Conservation (phyloP, 2,797 vertebrate genomes). For the Hemitrygon akajei region DNA sequence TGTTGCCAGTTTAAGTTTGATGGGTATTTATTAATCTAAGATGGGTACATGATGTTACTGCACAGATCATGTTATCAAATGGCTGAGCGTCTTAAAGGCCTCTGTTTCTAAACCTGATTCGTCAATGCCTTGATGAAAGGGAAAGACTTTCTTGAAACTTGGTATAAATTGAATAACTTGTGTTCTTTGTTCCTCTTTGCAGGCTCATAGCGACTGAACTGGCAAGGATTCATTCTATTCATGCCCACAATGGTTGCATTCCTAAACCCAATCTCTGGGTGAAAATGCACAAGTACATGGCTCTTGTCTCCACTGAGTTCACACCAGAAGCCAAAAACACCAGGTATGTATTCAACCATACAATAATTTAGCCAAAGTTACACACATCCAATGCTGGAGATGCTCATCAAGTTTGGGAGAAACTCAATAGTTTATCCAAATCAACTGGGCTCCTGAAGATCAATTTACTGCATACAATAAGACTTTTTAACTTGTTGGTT, state of each 20-base stretch:
- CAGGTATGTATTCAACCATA: slow-evolving; percentile 59
- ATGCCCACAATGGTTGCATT: slow-evolving; percentile 84
- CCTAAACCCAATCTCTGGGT: slow-evolving; percentile 88
- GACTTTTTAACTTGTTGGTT: not conserved
- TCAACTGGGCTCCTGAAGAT: not conserved
- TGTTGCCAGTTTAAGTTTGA: too few species aligned
- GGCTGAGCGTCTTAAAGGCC: too few species aligned
- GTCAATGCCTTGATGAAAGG: not conserved
- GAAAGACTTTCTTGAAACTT: not conserved
- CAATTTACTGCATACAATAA: too few species aligned
- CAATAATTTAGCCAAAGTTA: too few species aligned
- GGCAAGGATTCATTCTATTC: slow-evolving; percentile 88
- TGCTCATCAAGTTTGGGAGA: too few species aligned
- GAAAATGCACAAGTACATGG: slow-evolving; percentile 82
- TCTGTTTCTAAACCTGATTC: not conserved
- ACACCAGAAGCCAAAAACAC: slow-evolving; percentile 68
- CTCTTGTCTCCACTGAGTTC: slow-evolving; percentile 80
- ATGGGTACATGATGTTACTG: too few species aligned
- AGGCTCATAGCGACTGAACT: slow-evolving; percentile 86
- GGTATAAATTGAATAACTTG: not conserved
- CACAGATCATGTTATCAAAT: too few species aligned
- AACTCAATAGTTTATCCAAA: not conserved
- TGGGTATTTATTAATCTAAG: too few species aligned
- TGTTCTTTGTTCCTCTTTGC: slow-evolving; percentile 33
- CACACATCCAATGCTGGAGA: too few species aligned